Evolutionary conservation across 1,140 invertebrate species (phyloP).

Genomic region (Phthorimaea operculella): DNA sequence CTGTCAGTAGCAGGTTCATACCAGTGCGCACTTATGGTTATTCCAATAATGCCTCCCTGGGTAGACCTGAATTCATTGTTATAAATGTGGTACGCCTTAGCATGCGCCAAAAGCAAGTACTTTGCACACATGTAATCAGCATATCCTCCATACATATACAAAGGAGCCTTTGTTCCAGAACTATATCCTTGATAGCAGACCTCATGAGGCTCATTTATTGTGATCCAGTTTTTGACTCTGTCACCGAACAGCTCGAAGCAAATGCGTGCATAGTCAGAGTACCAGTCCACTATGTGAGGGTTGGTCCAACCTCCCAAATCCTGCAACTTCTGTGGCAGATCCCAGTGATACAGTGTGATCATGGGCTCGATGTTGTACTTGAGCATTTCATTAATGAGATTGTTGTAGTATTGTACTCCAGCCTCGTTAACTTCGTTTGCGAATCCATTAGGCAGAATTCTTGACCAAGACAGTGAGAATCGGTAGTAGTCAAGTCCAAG

Average conservation of each 20-base stretch:
- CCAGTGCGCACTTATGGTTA: conserved; percentile 63
- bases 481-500: conserved; percentile 65
- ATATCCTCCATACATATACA: neutral
- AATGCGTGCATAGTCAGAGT: conserved; percentile 68
- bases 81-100: conserved; percentile 70
- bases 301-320: conserved; percentile 71
- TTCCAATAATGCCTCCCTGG: conserved; percentile 61
- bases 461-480: conserved; percentile 72
- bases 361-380: conserved; percentile 55
- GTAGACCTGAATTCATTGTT: conserved; percentile 34
- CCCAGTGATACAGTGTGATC: conserved; percentile 74
- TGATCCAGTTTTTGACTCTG: conserved; percentile 71
- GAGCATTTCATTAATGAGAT: conserved; percentile 67
- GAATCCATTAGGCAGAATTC: conserved; percentile 70
- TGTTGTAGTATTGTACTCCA: conserved; percentile 70
- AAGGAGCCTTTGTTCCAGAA: conserved; percentile 11
- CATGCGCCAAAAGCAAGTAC: neutral
- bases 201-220: conserved; percentile 73
- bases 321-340: conserved; percentile 68
- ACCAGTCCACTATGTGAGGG: conserved; percentile 66
- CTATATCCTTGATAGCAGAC: conserved; percentile 67
- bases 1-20: conserved; percentile 52
- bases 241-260: conserved; percentile 68
- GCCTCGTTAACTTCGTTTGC: conserved; percentile 57
- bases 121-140: neutral